These are phyloP conservation scores for Orius laevigatus DNA, from an alignment of 1,140 invertebrate genomes.

Conservation along the genomic window DNA sequence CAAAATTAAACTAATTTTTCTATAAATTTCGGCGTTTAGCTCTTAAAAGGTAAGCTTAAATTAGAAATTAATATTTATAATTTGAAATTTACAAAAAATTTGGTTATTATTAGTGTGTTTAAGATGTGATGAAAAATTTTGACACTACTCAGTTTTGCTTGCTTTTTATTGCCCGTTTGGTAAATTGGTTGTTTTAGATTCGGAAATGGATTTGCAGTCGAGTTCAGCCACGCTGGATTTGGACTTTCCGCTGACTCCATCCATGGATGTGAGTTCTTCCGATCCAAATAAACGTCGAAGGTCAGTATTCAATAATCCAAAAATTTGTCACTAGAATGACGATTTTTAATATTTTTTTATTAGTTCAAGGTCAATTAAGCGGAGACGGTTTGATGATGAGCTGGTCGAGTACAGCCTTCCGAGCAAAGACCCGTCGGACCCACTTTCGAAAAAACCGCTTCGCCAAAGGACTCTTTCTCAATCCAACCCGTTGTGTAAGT, in stretches of 20 bases:
- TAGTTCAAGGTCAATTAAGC: conserved; percentile 83
- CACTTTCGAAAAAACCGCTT: conserved; percentile 7
- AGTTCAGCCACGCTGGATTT: conserved; percentile 4
- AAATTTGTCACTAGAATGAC: background rate
- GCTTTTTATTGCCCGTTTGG: too few species aligned
- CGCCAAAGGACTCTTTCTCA: conserved; percentile 11
- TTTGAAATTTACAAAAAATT: too few species aligned
- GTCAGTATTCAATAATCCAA: conserved; percentile 4
- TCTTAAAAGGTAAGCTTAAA: too few species aligned
- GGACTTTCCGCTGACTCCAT: conserved; percentile 12
- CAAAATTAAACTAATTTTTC: too few species aligned
- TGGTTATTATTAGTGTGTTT: too few species aligned
- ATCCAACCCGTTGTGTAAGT: conserved; percentile 12
- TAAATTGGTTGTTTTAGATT: too few species aligned
- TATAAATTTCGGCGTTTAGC: too few species aligned
- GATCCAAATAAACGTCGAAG: conserved; percentile 15
- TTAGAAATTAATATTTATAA: too few species aligned
- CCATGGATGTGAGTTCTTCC: conserved; percentile 9
- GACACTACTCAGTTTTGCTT: too few species aligned
- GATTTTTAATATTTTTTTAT: conserved; percentile 31
- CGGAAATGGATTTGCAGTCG: background rate
- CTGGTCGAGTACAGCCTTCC: conserved; percentile 52
- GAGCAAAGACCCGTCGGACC: conserved; percentile 8
- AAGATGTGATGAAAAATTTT: too few species aligned
- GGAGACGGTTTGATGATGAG: conserved; percentile 93